Evolutionary conservation across 2,113 vertebrate genomes (phyloP).

Genomic region (Melierax canorus): DNA sequence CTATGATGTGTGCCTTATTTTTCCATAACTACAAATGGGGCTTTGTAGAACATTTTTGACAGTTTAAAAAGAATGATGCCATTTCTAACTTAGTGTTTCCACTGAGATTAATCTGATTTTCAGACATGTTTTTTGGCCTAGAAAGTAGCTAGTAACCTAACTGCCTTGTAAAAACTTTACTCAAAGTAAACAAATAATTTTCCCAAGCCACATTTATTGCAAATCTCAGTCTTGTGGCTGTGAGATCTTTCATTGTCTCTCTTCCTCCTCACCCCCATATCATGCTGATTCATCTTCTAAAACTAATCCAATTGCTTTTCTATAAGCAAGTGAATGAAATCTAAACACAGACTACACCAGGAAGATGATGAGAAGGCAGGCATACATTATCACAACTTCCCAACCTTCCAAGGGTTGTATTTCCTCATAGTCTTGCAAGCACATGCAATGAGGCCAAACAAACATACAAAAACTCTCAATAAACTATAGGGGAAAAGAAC

Average conservation of each 20-base stretch:
- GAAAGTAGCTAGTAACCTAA: not conserved
- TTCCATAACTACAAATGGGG: not conserved
- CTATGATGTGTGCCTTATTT: not conserved
- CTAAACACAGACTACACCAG: not conserved
- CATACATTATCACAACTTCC: not conserved
- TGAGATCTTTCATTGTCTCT: not conserved
- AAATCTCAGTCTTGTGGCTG: not conserved
- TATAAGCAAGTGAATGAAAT: not conserved
- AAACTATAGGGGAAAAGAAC: not conserved
- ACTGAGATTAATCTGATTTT: not conserved
- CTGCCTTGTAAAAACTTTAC: not conserved
- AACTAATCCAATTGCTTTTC: not conserved
- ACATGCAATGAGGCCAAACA: not conserved
- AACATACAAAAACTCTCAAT: not conserved
- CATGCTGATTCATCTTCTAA: not conserved
- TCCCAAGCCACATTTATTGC: not conserved
- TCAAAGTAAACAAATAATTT: not conserved
- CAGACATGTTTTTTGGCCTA: not conserved
- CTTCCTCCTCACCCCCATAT: not conserved
- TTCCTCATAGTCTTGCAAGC: not conserved
- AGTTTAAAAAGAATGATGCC: not conserved
- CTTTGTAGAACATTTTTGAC: not conserved
- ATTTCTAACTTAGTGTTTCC: not conserved
- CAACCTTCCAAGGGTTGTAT: not conserved
- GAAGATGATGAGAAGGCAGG: not conserved